Evolutionary conservation across 92 coral and sea anemone genomes (phyloP).

Genomic region (Epizoanthus ramosus): DNA sequence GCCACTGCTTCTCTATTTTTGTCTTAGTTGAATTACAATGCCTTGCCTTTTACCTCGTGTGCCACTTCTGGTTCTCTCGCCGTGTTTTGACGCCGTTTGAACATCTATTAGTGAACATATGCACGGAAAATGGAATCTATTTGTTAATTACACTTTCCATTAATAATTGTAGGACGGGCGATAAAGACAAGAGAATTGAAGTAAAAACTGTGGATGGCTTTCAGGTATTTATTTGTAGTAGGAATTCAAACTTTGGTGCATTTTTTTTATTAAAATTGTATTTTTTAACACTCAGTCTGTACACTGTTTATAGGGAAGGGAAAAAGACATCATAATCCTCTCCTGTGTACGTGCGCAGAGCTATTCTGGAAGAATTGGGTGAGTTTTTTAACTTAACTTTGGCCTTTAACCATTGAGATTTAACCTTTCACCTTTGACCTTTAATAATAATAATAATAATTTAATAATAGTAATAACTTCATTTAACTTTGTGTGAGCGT

Average conservation of each 20-base stretch:
- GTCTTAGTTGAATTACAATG: no score
- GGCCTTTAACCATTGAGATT: no score
- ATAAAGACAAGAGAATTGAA: slow-evolving; percentile 60
- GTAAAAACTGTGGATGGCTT: slow-evolving; percentile 98
- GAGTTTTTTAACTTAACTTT: slow-evolving; percentile 19
- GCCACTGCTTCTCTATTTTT: no score
- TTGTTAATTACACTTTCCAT: not conserved
- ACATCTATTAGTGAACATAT: no score
- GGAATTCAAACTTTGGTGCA: not conserved
- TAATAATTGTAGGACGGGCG: slow-evolving; percentile 2
- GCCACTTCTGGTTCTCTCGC: no score
- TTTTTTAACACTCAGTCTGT: not conserved
- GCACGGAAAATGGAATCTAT: no score
- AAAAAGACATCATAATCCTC: slow-evolving; percentile 86
- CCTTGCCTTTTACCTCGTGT: no score
- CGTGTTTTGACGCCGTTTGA: no score
- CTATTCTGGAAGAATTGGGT: slow-evolving; percentile 76
- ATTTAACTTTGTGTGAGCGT: no score
- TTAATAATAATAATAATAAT: no score
- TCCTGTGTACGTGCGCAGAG: slow-evolving; percentile 89
- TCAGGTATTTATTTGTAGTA: slow-evolving; percentile 51
- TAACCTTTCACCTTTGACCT: no score
- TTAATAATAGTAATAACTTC: no score
- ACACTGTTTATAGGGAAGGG: slow-evolving; percentile 76
- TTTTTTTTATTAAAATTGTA: not conserved